A percentile compares a stretch with the other conserved stretches of the same genome.
These are phyloP conservation scores for Calidris pygmaea DNA, from an alignment of 2,113 vertebrate species.

Conservation along the genomic window DNA sequence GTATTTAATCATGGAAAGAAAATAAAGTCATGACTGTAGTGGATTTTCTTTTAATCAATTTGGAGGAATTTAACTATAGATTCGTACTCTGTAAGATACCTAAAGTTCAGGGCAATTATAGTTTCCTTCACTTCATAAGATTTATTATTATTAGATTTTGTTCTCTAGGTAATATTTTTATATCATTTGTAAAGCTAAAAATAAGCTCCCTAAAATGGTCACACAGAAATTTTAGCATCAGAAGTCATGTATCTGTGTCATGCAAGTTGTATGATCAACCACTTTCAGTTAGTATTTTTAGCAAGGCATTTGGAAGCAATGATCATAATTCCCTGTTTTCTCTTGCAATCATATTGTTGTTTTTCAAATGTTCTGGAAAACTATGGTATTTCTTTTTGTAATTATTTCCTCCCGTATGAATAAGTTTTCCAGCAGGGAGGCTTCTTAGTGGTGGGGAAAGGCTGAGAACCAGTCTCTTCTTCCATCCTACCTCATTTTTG, in stretches of 20 bases:
- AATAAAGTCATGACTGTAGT: neutral
- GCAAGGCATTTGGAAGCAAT: neutral
- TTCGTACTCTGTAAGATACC: neutral
- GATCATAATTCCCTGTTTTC: neutral
- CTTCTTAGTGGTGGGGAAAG: neutral
- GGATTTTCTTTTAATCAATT: conserved; percentile 4
- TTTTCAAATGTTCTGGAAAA: neutral
- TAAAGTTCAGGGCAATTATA: neutral
- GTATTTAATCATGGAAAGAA: conserved; percentile 12
- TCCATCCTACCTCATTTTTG: neutral
- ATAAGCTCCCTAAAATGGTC: neutral
- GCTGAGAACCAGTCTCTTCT: neutral
- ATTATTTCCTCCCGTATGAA: neutral
- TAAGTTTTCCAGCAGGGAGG: neutral
- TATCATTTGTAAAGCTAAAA: neutral
- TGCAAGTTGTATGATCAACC: neutral
- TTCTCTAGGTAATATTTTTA: neutral
- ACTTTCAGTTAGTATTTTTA: neutral
- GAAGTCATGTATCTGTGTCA: neutral
- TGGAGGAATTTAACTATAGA: neutral
- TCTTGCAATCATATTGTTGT: neutral
- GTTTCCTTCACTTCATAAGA: neutral
- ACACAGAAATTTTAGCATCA: neutral
- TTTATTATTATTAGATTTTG: neutral
- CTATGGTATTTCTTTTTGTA: neutral